phyloP scores from a whole-genome alignment of 2,888 invertebrate species.

The Biston stratarius region DNA sequence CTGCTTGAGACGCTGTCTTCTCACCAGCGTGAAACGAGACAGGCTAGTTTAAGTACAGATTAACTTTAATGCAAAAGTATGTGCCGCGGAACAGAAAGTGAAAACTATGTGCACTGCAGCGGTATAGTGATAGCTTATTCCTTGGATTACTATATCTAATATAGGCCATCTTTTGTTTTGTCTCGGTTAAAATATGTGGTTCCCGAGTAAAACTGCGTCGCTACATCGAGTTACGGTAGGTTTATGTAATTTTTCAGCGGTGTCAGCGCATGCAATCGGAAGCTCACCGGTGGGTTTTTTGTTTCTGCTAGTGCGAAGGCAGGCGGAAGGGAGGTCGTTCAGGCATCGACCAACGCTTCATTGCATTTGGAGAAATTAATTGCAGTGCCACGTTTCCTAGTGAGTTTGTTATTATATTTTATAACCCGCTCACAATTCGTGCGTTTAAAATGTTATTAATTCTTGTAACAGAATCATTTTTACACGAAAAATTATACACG shows the following conservation, averaged over 20 bases:
- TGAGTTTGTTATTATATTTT: conserved; percentile 3
- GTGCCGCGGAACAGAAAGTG: no score
- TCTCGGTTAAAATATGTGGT: no score
- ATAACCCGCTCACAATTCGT: background rate
- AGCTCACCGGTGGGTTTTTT: conserved; percentile 80
- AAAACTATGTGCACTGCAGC: no score
- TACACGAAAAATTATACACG: no score
- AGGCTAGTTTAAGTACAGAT: no score
- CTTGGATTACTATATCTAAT: no score
- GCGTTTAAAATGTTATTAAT: background rate
- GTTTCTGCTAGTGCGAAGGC: conserved; percentile 77
- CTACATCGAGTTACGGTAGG: conserved; percentile 56
- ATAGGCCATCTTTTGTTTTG: no score
- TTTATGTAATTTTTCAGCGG: conserved; percentile 82
- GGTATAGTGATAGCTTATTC: no score
- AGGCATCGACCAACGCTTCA: conserved; percentile 78
- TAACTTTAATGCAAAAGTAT: no score
- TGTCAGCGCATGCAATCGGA: conserved; percentile 79
- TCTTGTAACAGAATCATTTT: background rate
- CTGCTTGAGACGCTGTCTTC: no score
- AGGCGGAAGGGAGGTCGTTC: conserved; percentile 82
- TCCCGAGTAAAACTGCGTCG: no score
- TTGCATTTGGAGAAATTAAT: conserved; percentile 67
- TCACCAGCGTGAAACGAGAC: no score
- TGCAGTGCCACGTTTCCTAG: conserved; percentile 38